phyloP scores from a whole-genome alignment of 1,140 invertebrate genomes.

The Drosophila ironensis region DNA sequence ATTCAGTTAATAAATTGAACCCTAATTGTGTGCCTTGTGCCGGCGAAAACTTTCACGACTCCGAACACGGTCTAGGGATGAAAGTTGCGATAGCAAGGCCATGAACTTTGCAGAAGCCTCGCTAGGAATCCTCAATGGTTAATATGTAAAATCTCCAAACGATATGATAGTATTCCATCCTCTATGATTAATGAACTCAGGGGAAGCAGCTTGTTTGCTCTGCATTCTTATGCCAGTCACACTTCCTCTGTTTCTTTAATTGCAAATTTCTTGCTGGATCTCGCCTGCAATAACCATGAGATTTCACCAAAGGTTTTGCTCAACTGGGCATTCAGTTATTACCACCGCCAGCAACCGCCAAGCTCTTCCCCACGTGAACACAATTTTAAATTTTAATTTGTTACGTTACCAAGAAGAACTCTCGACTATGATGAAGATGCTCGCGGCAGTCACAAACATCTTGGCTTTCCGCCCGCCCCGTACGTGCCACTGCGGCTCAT shows the following conservation, averaged over 20 bases:
- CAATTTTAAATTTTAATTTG: slow-evolving; percentile 32
- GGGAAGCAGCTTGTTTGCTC: too few relatives aligned
- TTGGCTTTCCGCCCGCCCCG: neutral
- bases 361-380: slow-evolving; percentile 24
- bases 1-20: slow-evolving; percentile 47
- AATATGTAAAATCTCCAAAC: neutral
- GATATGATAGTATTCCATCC: neutral
- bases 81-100: slow-evolving; percentile 21
- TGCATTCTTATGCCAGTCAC: too few relatives aligned
- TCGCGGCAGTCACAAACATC: slow-evolving; percentile 6
- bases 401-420: slow-evolving; percentile 18
- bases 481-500: slow-evolving; percentile 6
- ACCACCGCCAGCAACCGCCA: slow-evolving; percentile 6
- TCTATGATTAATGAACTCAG: neutral
- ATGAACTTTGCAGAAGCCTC: slow-evolving; percentile 3
- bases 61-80: slow-evolving; percentile 9
- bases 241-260: too few relatives aligned
- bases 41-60: slow-evolving; percentile 16
- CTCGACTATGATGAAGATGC: slow-evolving; percentile 24
- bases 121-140: neutral
- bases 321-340: slow-evolving; percentile 26
- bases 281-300: neutral
- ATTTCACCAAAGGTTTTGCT: slow-evolving; percentile 19
- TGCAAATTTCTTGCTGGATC: slow-evolving; percentile 12
- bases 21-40: slow-evolving; percentile 42